Percentiles rank a stretch among this genome's conserved stretches.
These are phyloP conservation scores for Iselma pallidipennis DNA, from an alignment of 2,888 invertebrate genomes.

Conservation along the genomic window DNA sequence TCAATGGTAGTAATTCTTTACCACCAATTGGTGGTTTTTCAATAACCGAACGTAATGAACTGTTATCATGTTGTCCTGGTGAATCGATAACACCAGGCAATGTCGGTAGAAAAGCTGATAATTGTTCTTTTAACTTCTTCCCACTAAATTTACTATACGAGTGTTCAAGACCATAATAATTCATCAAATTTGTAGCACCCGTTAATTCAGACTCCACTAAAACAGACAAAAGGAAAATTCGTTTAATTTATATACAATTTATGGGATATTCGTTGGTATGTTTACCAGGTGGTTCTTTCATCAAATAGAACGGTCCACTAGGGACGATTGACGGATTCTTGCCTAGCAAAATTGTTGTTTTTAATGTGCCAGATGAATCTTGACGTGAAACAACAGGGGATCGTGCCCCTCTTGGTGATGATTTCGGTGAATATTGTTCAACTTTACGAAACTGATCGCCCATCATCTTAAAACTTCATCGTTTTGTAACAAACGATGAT, in stretches of 20 bases:
- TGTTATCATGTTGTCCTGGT: conserved; percentile 83
- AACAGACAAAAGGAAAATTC: conserved; percentile 34
- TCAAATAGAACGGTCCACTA: conserved; percentile 97
- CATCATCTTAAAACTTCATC: conserved; percentile 78
- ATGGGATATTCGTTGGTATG: not conserved
- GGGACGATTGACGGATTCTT: conserved; percentile 97
- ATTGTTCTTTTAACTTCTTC: conserved; percentile 91
- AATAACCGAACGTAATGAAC: conserved; percentile 90
- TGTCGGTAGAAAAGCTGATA: conserved; percentile 93
- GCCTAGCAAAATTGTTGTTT: conserved; percentile 95
- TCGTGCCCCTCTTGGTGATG: conserved; percentile 90
- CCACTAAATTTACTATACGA: conserved; percentile 98
- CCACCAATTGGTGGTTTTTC: conserved; percentile 95
- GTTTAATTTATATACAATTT: conserved; percentile 2
- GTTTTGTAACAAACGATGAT: conserved; percentile 36
- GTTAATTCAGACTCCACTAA: conserved; percentile 89
- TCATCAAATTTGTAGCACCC: conserved; percentile 96
- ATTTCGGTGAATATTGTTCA: conserved; percentile 94
- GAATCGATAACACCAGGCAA: conserved; percentile 94
- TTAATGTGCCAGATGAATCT: conserved; percentile 96
- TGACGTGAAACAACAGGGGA: conserved; percentile 95
- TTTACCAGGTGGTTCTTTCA: conserved; percentile 92
- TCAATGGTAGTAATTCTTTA: conserved; percentile 84
- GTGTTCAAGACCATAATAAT: conserved; percentile 94
- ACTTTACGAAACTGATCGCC: conserved; percentile 91